Conservation (phyloP, 2,888 invertebrate species). For the Hypercompe scribonia region DNA sequence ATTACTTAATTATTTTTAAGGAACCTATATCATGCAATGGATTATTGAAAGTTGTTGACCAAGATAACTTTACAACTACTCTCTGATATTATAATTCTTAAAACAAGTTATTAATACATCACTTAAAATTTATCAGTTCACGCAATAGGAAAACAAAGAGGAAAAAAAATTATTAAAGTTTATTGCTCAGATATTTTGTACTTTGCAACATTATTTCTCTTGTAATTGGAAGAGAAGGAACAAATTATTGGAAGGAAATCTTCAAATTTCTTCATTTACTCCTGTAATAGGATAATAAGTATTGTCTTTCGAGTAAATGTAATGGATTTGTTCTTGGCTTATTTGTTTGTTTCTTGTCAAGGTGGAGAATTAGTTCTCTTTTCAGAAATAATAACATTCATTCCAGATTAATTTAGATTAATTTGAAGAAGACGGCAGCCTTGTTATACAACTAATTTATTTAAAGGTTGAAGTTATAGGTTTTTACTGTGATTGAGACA, state of each 20-base stretch:
- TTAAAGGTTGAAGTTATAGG: not conserved
- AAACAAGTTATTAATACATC: conserved; percentile 32
- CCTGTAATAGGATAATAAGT: conserved; percentile 71
- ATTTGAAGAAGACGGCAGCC: not conserved
- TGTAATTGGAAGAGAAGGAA: conserved; percentile 68
- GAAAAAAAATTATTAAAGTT: conserved; percentile 59
- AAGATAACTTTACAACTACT: not conserved
- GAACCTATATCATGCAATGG: no score
- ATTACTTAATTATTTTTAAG: not conserved
- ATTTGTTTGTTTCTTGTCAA: conserved; percentile 38
- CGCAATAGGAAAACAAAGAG: conserved; percentile 53
- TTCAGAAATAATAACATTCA: conserved; percentile 10
- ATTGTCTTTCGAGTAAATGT: conserved; percentile 63
- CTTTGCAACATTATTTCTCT: conserved; percentile 61
- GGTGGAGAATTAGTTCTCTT: conserved; percentile 26
- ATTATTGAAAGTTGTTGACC: no score
- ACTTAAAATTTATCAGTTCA: conserved; percentile 59
- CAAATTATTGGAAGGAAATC: conserved; percentile 64
- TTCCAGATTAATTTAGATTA: not conserved
- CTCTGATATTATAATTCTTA: not conserved
- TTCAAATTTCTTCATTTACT: conserved; percentile 70
- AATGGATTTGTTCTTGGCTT: conserved; percentile 54
- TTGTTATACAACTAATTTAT: not conserved
- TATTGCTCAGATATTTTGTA: conserved; percentile 59
- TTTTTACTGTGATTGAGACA: not conserved